Conservation (phyloP, 2,113 vertebrate genomes). For the Turnix velox region DNA sequence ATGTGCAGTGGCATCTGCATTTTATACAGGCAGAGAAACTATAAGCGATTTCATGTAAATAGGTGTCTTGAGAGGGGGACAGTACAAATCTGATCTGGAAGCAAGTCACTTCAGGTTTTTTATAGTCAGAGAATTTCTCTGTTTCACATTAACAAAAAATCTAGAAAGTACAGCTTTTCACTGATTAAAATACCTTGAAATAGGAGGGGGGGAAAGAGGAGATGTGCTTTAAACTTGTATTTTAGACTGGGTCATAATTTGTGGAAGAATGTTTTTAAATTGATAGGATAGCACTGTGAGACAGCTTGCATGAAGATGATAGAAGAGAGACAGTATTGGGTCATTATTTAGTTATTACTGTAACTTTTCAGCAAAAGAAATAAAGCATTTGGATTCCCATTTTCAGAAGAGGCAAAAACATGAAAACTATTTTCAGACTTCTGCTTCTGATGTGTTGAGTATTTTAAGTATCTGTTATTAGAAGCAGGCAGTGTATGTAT, state of each 20-base stretch:
- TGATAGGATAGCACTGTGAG: neutral
- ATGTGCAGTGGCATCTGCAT: slow-evolving; percentile 81
- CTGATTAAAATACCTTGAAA: slow-evolving; percentile 55
- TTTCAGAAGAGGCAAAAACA: neutral
- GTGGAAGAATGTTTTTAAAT: neutral
- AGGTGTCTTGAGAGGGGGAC: slow-evolving; percentile 54
- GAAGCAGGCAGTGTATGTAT: neutral
- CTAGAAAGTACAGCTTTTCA: slow-evolving; percentile 55
- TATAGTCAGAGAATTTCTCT: slow-evolving; percentile 50
- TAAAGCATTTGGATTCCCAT: neutral
- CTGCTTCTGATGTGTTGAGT: neutral
- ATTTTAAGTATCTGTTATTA: neutral
- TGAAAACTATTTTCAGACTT: neutral
- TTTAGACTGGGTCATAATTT: neutral
- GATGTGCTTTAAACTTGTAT: neutral
- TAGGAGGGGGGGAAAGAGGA: neutral
- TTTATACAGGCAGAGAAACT: slow-evolving; percentile 77
- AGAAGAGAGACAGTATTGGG: neutral
- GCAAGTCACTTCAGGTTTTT: slow-evolving; percentile 67
- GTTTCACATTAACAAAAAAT: slow-evolving; percentile 46
- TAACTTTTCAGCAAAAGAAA: neutral
- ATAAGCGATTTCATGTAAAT: slow-evolving; percentile 77
- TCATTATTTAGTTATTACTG: neutral
- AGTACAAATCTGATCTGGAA: slow-evolving; percentile 69
- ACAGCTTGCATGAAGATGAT: neutral